These are phyloP conservation scores for Nebria salina DNA, from an alignment of 2,888 invertebrate species.

Conservation along the genomic window DNA sequence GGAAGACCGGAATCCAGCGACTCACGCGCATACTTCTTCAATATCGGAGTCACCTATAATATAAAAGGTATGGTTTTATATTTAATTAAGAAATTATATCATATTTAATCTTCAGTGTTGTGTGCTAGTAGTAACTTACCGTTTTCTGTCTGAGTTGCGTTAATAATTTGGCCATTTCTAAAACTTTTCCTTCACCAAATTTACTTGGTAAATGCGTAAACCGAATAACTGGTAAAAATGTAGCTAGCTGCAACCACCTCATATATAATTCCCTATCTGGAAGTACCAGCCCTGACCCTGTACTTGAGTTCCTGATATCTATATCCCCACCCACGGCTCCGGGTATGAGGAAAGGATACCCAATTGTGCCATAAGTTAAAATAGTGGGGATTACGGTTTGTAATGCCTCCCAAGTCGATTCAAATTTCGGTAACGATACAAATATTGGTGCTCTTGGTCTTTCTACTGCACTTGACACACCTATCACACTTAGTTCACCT, in stretches of 20 bases:
- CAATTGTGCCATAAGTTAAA: slow-evolving; percentile 87
- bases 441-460: slow-evolving; percentile 87
- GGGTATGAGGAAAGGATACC: slow-evolving; percentile 92
- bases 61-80: slow-evolving; percentile 42
- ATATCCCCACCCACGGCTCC: slow-evolving; percentile 94
- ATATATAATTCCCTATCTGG: slow-evolving; percentile 86
- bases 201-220: slow-evolving; percentile 91
- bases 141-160: slow-evolving; percentile 78
- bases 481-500: slow-evolving; percentile 74
- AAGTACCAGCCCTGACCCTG: slow-evolving; percentile 64
- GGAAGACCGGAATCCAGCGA: slow-evolving; percentile 85
- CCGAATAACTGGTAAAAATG: slow-evolving; percentile 91
- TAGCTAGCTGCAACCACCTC: slow-evolving; percentile 90
- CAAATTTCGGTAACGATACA: slow-evolving; percentile 84
- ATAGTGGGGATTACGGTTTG: slow-evolving; percentile 85
- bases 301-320: slow-evolving; percentile 66
- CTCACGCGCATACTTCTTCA: slow-evolving; percentile 81
- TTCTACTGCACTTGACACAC: slow-evolving; percentile 83
- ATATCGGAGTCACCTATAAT: slow-evolving; percentile 74
- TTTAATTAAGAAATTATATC: background rate
- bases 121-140: slow-evolving; percentile 61
- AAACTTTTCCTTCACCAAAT: slow-evolving; percentile 81
- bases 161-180: slow-evolving; percentile 80
- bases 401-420: slow-evolving; percentile 84
- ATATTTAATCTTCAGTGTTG: background rate